These are phyloP conservation scores for Gandaritis pyraliata DNA, from an alignment of 2,888 invertebrate species.

Conservation along the genomic window DNA sequence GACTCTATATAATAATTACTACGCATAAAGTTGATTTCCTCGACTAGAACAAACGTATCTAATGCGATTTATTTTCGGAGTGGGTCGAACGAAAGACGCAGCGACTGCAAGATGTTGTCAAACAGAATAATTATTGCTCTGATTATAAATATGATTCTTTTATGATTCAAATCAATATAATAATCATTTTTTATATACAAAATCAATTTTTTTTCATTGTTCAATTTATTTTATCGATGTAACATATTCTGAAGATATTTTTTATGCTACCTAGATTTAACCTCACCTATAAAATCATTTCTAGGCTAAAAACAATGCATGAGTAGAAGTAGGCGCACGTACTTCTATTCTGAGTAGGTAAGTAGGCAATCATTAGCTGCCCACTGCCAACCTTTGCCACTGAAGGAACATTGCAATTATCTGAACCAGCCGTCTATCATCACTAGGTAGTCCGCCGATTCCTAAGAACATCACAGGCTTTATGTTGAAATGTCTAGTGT, in stretches of 20 bases:
- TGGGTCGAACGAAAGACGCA: conserved; percentile 20
- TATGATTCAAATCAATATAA: no score
- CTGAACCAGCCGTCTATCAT: conserved; percentile 2
- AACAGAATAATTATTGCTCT: not conserved
- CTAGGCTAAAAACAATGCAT: not conserved
- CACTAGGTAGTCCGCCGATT: not conserved
- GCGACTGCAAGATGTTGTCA: not conserved
- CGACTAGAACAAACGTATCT: conserved; percentile 14
- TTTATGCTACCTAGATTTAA: no score
- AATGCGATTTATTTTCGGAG: conserved; percentile 26
- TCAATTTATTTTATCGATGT: no score
- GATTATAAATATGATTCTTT: no score
- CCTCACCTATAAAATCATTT: not conserved
- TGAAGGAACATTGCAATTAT: conserved; percentile 8
- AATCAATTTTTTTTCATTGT: no score
- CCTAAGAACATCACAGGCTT: no score
- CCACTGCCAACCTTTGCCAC: conserved; percentile 17
- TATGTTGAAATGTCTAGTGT: no score
- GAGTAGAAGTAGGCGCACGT: not conserved
- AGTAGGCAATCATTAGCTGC: conserved; percentile 8
- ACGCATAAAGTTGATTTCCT: not conserved
- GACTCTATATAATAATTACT: no score
- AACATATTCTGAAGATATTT: no score
- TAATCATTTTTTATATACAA: no score
- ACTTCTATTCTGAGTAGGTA: not conserved